Evolutionary conservation across 1,140 invertebrate species (phyloP), one percentile per base, ranked within the genome.

Genomic region (Alviniconcha marisindica): DNA sequence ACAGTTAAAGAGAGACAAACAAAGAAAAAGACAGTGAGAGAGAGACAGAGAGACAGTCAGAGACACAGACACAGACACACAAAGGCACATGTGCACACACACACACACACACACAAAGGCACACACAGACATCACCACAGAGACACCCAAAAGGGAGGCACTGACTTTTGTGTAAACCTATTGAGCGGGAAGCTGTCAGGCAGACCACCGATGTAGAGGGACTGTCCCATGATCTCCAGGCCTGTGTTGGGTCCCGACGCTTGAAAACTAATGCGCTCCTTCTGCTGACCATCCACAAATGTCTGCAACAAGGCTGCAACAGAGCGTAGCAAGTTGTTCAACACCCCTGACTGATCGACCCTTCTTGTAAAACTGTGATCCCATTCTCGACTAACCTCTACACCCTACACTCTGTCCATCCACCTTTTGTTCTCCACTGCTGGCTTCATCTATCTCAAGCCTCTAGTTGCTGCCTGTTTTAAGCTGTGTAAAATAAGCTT

Each of bases 181-280:
- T 83, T 54, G 1, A 88, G 74, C 42, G 83, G 77, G 54, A 88
- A 80, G 44, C 74, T 87, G 44, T 86, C 82, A n/a, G 97, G 96
- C 15, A 96, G 94, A 0, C 97, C 97, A 14, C 97, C 97, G 86
- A 97, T 94, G 91, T 96, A 97, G 89, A 94, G 84, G 31, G 88
- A 87, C 21, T 87, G 88, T 42, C 87, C 83, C 66, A 89, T 86
- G 10, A 94, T 85, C 38, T 94, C 92, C 69, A 91, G 82, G 31
- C 88, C 88, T 36, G 74, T 88, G 56, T 88, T 87, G 40, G 83
- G 66, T n/a, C 86, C 48, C 96, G 93, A 91, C 96, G 95, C 4
- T 95, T 95, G 94, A 0, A 95, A 93, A 2, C 95, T 95, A 2
- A 94, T 95, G 69, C 95, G 95, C 88, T 89, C 88, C 24, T 63